Base-by-base conservation (phyloP, 2,797 vertebrate genomes). In the Diplodus puntazzo region DNA sequence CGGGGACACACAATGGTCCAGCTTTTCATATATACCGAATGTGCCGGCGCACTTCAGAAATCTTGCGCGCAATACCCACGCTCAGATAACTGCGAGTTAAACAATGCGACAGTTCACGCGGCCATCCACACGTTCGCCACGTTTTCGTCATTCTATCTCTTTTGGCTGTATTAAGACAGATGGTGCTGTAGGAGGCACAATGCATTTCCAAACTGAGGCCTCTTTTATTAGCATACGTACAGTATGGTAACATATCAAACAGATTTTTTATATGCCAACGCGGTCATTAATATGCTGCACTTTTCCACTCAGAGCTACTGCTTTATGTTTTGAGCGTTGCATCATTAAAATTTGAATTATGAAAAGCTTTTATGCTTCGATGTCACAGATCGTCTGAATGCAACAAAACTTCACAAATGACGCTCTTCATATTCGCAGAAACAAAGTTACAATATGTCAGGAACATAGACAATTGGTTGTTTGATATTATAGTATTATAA, bases 181-280 rank as follows among this genome's bases (percentile, higher is more conserved):
- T 75, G 66, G 76, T 52, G 14, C 21, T 59, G 65, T 80, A 64
- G 69, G 70, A 73, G 65, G 70, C 52, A 57, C 63, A 72, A 75
- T 61, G 17, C 45, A 49, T 58, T 80, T 78, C 9, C 12, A 66
- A 62, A 69, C 43, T 11, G 63, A 75, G 73, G 63, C 7, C 14
- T 55, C 30, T 69, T 74, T 76, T 57, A 73, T 79, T 68, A 74
- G 62, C 12, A 69, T 46, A 52, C 27, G 60, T 60, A 64, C 72
- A 59, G 30, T 66, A 65, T 49, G 7, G 8, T 39, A 34, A 66
- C 11, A 67, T 65, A 79, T 79, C 75, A 83, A 79, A 83, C 55
- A 17, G 72, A 67, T 48, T 80, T 62, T 77, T 57, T 65, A 80
- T 20, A 50, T 54, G 17, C 64, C 20, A 65, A 67, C 21, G 12